phyloP scores from a whole-genome alignment of 2,797 vertebrate genomes.

The Protosalanx chinensis region DNA sequence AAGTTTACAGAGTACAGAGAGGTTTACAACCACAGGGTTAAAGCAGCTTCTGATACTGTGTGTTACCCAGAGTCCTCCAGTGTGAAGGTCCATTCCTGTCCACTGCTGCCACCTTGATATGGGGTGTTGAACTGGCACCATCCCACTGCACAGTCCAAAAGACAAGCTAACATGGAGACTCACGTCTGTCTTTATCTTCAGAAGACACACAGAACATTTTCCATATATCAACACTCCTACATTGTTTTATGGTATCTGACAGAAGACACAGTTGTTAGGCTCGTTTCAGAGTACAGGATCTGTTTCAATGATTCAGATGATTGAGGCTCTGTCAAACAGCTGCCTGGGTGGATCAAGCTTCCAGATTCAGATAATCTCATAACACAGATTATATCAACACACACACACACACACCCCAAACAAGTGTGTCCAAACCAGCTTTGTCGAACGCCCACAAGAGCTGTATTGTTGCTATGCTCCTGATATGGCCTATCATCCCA shows the following conservation, averaged over 20 bases:
- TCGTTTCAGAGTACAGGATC: not conserved
- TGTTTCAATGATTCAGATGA: not conserved
- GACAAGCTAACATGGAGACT: not conserved
- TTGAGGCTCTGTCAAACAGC: slow-evolving; percentile 26
- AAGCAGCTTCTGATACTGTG: not conserved
- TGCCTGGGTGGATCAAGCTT: slow-evolving; percentile 37
- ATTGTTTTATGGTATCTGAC: not conserved
- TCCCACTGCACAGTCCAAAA: not conserved
- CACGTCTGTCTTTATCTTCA: not conserved
- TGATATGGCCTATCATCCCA: slow-evolving; percentile 38
- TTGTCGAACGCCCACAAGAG: slow-evolving; percentile 44
- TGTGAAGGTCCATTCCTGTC: slow-evolving; percentile 16
- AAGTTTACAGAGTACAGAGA: slow-evolving; percentile 7
- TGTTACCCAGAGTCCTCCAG: not conserved
- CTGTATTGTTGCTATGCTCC: slow-evolving; percentile 25
- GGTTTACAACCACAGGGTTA: not conserved
- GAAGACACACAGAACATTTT: not conserved
- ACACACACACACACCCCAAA: slow-evolving; percentile 28
- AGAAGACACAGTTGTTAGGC: too few relatives aligned
- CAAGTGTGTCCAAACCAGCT: slow-evolving; percentile 36
- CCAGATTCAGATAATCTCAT: slow-evolving; percentile 38
- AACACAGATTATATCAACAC: slow-evolving; percentile 40
- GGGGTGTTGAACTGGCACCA: slow-evolving; percentile 20
- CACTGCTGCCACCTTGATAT: slow-evolving; percentile 36
- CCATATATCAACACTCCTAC: not conserved